Conservation (phyloP, 1,140 invertebrate genomes). For the Hesperophylax magnus region DNA sequence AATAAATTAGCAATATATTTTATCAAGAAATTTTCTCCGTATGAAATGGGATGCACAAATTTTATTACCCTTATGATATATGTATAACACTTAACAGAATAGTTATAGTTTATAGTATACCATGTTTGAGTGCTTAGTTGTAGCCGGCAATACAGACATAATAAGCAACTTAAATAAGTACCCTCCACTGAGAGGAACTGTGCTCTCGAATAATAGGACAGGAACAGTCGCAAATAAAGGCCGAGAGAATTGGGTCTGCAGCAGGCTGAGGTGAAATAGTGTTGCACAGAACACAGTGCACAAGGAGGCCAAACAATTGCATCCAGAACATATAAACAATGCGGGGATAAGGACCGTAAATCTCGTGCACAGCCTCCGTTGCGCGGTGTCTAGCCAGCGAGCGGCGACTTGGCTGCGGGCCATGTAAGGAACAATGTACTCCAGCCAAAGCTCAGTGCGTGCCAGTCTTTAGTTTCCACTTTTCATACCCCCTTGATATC, state of each 20-base stretch:
- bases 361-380: constrained; percentile 38
- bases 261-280: constrained; percentile 15
- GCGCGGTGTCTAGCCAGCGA: constrained; percentile 15
- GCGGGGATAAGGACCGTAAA: constrained; percentile 45
- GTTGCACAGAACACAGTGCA: not conserved
- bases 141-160: no score
- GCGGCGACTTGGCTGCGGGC: constrained; percentile 36
- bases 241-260: not conserved
- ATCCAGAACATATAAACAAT: constrained; percentile 36
- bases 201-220: not conserved
- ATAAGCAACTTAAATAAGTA: no score
- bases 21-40: no score
- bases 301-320: constrained; percentile 31
- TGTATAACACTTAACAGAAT: no score
- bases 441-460: not conserved
- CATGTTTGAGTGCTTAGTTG: no score
- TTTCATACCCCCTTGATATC: no score
- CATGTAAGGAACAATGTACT: constrained; percentile 8
- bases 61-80: no score
- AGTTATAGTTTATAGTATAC: no score
- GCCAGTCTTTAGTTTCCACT: not conserved
- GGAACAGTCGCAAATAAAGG: constrained; percentile 5
- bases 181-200: no score
- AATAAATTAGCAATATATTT: no score
- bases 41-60: no score